Base-by-base conservation (phyloP, 2,113 vertebrate species). In the Solenodon paradoxus region DNA sequence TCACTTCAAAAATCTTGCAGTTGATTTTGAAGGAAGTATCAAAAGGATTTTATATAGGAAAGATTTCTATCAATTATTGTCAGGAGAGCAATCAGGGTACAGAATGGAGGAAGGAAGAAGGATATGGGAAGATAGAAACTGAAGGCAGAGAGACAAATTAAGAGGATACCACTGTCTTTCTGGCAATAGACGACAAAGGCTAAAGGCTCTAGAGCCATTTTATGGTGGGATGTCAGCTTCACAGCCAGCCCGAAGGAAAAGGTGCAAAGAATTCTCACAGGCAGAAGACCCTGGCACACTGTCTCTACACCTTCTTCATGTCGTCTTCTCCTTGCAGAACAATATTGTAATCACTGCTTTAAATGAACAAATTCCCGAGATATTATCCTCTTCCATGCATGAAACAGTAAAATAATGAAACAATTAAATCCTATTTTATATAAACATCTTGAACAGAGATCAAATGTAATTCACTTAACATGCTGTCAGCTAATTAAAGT, bases 401-500 rank as follows among this genome's bases (percentile, higher is more conserved):
- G 92, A 74, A 4, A n/a, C 32, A 75, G 12, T 68, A 49, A 66
- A 94, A 74, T 72, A 94, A 82, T 7, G 79, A 94, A 92, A 92
- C 71, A 88, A 88, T 97, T 90, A 95, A 92, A 90, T 66, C 38
- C 57, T 89, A 85, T 79, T 71, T 97, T 85, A 92, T 84, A 87
- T 28, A 95, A 93, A 55, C 69, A 92, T 81, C 93, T 77, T 92
- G 66, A 96, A 91, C 28, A 75, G 81, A 83, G 93, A 95, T 96
- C 84, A 96, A 83, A 84, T 59, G 63, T 74, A 93, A 93, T 93
- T 91, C 71, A 80, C 72, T 71, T 84, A 71, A 92, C 72, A 49
- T 16, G 30, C 89, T 96, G 78, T 94, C 95, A 94, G 87, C 90
- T 96, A 95, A 96, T 97, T 97, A 97, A 95, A 91, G 64, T 93